phyloP scores from a whole-genome alignment of 2,888 invertebrate genomes.

The Limnephilus auricula region DNA sequence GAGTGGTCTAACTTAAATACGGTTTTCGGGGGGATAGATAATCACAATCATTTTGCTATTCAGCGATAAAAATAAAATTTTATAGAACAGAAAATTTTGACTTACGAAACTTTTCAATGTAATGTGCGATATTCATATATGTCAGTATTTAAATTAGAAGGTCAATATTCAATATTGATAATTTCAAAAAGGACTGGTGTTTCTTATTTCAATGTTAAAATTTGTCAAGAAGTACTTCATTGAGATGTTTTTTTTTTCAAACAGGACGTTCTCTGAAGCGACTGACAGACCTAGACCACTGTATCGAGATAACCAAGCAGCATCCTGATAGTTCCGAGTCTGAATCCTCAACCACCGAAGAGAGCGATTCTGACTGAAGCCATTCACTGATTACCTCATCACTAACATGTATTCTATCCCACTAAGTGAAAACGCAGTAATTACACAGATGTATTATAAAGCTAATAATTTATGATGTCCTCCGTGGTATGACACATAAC shows the following conservation, averaged over 20 bases:
- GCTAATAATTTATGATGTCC: background rate
- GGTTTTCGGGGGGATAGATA: too few species aligned
- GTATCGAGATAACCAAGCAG: conserved; percentile 77
- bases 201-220: too few species aligned
- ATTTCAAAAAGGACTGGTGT: too few species aligned
- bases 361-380: conserved; percentile 73
- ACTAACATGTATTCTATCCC: background rate
- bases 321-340: conserved; percentile 76
- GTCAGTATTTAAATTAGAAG: too few species aligned
- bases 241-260: background rate
- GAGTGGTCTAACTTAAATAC: too few species aligned
- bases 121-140: too few species aligned
- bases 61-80: too few species aligned
- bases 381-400: conserved; percentile 14
- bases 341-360: conserved; percentile 72
- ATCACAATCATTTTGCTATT: too few species aligned
- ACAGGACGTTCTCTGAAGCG: conserved; percentile 75
- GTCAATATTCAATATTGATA: too few species aligned
- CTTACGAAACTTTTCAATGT: too few species aligned
- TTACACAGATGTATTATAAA: background rate
- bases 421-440: background rate
- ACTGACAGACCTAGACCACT: conserved; percentile 77
- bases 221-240: too few species aligned
- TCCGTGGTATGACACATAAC: background rate
- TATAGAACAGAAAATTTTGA: too few species aligned